These are phyloP conservation scores for Ceratosolen solmsi DNA, from an alignment of 1,140 invertebrate genomes.

Conservation along the genomic window DNA sequence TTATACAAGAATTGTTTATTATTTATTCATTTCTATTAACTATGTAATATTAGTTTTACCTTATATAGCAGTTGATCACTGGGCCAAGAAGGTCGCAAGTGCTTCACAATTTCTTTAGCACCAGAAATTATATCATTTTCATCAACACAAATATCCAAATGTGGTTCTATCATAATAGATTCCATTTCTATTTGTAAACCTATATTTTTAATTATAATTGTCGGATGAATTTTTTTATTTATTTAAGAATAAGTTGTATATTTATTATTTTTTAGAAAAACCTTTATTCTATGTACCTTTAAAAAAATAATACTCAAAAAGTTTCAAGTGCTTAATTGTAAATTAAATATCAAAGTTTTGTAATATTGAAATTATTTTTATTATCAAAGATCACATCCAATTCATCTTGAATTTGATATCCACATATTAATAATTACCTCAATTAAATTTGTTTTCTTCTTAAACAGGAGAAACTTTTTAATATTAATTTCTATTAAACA, in stretches of 20 bases:
- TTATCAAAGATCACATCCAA: neutral
- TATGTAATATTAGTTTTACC: constrained; percentile 63
- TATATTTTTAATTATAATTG: neutral
- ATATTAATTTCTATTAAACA: neutral
- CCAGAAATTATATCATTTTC: constrained; percentile 74
- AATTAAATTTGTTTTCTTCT: neutral
- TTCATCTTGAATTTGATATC: neutral
- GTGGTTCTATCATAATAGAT: constrained; percentile 54
- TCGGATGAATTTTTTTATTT: neutral
- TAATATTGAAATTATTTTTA: neutral
- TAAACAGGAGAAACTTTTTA: neutral
- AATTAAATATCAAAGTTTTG: neutral
- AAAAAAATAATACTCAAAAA: neutral
- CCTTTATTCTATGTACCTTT: neutral
- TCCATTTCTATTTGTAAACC: constrained; percentile 48
- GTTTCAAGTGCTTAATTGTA: neutral
- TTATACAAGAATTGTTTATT: neutral
- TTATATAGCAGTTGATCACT: constrained; percentile 72
- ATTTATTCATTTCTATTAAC: constrained; percentile 1
- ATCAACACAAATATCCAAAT: constrained; percentile 71
- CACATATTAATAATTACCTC: neutral
- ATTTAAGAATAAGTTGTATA: neutral
- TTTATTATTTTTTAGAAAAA: neutral
- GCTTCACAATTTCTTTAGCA: constrained; percentile 73
- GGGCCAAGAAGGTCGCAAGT: constrained; percentile 75